Percentiles rank a stretch among this genome's conserved stretches.
These are phyloP conservation scores for Drosophila subquinaria DNA, from an alignment of 2,888 invertebrate species.

Conservation along the genomic window DNA sequence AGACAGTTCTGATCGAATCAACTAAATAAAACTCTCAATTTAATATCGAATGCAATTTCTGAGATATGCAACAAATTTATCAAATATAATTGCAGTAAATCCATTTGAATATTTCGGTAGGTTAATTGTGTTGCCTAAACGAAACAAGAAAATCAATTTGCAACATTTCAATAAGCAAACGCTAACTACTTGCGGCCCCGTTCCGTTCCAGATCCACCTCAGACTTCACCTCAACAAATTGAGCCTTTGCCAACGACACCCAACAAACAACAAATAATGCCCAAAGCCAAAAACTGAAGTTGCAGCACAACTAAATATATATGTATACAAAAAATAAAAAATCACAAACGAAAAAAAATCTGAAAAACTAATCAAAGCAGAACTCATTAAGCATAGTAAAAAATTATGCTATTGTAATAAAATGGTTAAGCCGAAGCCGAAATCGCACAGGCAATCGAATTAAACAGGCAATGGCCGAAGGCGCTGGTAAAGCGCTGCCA, in stretches of 20 bases:
- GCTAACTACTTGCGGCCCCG: conserved; percentile 55
- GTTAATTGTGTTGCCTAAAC: conserved; percentile 32
- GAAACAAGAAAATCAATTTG: conserved; percentile 57
- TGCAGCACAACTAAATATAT: conserved; percentile 17
- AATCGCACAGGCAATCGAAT: conserved; percentile 78
- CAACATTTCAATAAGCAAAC: conserved; percentile 72
- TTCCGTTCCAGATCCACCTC: conserved; percentile 26
- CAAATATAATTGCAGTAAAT: background rate
- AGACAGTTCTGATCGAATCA: background rate
- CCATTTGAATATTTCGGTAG: background rate
- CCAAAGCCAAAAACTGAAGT: conserved; percentile 37
- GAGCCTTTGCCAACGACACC: conserved; percentile 67
- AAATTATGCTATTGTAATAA: conserved; percentile 79
- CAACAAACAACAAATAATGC: conserved; percentile 69
- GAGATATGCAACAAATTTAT: background rate
- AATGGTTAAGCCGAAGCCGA: conserved; percentile 73
- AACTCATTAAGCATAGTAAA: conserved; percentile 80
- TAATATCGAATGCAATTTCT: background rate
- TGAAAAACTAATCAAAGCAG: conserved; percentile 77
- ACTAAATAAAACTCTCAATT: background rate
- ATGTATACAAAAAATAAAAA: conserved; percentile 10
- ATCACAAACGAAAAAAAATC: conserved; percentile 32
- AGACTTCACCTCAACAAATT: conserved; percentile 42
- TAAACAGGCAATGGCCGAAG: conserved; percentile 74
- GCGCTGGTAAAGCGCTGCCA: conserved; percentile 61